Percentiles rank a stretch among this genome's conserved stretches.
phyloP scores from a whole-genome alignment of 2,797 vertebrate genomes.

The Amblyraja radiata region DNA sequence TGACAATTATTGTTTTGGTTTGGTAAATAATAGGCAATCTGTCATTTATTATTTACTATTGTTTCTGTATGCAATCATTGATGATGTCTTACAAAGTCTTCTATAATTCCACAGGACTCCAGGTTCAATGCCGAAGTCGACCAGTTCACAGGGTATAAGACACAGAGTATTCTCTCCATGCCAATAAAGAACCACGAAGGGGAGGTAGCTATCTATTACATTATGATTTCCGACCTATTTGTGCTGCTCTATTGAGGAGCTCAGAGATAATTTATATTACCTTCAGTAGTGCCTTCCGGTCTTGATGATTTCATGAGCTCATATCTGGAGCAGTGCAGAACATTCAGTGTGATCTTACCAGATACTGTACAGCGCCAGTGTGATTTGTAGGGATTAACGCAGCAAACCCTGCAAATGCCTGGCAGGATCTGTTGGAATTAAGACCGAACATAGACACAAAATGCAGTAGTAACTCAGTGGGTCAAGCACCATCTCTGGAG shows the following conservation, averaged over 20 bases:
- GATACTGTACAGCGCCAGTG: background rate
- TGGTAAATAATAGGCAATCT: too few relatives aligned
- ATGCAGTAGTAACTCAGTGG: too few relatives aligned
- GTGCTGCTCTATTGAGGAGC: background rate
- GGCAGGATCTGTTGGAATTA: too few relatives aligned
- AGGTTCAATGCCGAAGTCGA: constrained; percentile 95
- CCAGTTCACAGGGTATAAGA: constrained; percentile 93
- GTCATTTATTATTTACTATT: too few relatives aligned
- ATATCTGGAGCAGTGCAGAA: background rate
- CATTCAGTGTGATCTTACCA: background rate
- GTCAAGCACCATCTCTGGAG: too few relatives aligned
- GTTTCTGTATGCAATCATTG: background rate
- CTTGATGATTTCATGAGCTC: background rate
- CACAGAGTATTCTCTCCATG: constrained; percentile 92
- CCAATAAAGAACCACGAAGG: constrained; percentile 95
- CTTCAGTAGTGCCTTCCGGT: background rate
- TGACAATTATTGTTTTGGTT: background rate
- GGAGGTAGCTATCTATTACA: constrained; percentile 64
- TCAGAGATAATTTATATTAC: background rate
- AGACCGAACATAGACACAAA: too few relatives aligned
- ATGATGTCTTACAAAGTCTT: background rate
- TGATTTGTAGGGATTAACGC: background rate
- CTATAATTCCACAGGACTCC: constrained; percentile 66
- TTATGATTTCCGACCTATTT: background rate
- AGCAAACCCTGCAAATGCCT: too few relatives aligned